These are phyloP conservation scores for Nemurella pictetii DNA, from an alignment of 2,888 invertebrate genomes.

Conservation along the genomic window DNA sequence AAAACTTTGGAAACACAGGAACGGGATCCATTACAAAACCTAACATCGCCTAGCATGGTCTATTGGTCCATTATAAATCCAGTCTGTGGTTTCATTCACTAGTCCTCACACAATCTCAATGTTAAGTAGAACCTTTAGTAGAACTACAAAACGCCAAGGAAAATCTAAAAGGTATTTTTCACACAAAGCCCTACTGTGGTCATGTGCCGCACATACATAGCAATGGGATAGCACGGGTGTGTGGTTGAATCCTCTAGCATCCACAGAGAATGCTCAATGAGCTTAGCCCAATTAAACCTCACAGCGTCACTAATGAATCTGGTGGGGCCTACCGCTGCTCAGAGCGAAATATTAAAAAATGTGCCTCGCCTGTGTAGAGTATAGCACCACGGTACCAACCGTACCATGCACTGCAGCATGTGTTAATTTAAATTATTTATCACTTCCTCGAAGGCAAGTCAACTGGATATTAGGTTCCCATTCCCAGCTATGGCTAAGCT, in stretches of 20 bases:
- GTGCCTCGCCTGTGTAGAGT: neutral
- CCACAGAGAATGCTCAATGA: neutral
- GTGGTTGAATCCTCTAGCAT: neutral
- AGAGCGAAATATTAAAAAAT: neutral
- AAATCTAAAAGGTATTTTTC: too few relatives aligned
- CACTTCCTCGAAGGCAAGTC: neutral
- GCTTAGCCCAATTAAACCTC: neutral
- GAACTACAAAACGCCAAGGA: too few relatives aligned
- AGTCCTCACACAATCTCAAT: too few relatives aligned
- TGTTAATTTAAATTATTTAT: neutral
- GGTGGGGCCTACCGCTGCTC: neutral
- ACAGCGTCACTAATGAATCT: neutral
- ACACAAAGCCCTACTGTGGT: neutral
- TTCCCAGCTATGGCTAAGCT: neutral
- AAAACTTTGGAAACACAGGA: too few relatives aligned
- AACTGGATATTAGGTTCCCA: neutral
- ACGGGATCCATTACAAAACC: too few relatives aligned
- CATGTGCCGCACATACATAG: neutral
- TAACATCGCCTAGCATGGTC: too few relatives aligned
- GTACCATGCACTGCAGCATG: neutral
- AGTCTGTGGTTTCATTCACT: too few relatives aligned
- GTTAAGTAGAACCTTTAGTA: too few relatives aligned
- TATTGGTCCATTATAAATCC: too few relatives aligned
- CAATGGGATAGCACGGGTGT: neutral
- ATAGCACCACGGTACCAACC: neutral